Evolutionary conservation across 2,113 vertebrate genomes (phyloP).

Genomic region (Argyrosomus japonicus): DNA sequence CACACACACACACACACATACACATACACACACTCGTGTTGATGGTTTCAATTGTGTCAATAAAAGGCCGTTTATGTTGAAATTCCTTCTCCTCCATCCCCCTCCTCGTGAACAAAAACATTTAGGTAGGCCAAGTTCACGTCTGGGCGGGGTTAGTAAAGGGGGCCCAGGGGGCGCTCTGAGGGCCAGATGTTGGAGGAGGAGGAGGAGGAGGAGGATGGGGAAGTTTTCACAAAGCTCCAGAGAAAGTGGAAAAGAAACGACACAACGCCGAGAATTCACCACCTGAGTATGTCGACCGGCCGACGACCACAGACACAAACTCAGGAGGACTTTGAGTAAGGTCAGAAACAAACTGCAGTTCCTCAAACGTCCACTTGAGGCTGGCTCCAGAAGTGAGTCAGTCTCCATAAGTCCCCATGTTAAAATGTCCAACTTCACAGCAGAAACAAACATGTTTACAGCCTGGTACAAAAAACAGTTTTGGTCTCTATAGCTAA

Average conservation of each 20-base stretch:
- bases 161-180: constrained; percentile 72
- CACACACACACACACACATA: constrained; percentile 37
- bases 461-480: too few relatives aligned
- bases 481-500: too few relatives aligned
- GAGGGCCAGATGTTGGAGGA: constrained; percentile 77
- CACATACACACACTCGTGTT: constrained; percentile 39
- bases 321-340: background rate
- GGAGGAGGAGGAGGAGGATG: background rate
- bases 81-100: constrained; percentile 58
- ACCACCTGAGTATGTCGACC: background rate
- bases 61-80: constrained; percentile 68
- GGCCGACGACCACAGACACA: too few relatives aligned
- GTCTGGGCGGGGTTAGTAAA: constrained; percentile 76
- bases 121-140: constrained; percentile 81
- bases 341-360: too few relatives aligned
- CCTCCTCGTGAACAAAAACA: constrained; percentile 77
- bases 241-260: constrained; percentile 36
- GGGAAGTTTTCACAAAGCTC: constrained; percentile 45
- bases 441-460: too few relatives aligned
- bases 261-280: constrained; percentile 2
- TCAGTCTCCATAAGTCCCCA: too few relatives aligned
- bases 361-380: too few relatives aligned
- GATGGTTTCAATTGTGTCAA: constrained; percentile 72
- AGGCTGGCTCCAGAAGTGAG: too few relatives aligned
- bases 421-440: too few relatives aligned